Evolutionary conservation across 2,888 invertebrate species (phyloP).

Genomic region (Nebria salina): DNA sequence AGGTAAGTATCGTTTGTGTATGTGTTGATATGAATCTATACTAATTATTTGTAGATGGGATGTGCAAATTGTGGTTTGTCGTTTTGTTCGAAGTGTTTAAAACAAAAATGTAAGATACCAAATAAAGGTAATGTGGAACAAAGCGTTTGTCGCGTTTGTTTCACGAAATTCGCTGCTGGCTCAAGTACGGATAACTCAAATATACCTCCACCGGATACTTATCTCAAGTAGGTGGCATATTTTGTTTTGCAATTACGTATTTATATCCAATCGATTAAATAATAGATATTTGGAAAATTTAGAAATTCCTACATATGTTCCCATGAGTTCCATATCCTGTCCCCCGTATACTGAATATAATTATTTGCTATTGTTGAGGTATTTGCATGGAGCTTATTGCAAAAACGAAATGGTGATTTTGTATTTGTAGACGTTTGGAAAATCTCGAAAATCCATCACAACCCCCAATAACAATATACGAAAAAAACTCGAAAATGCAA

Average conservation of each 20-base stretch:
- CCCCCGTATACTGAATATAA: constrained; percentile 7
- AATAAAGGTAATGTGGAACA: constrained; percentile 69
- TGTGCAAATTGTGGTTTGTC: constrained; percentile 87
- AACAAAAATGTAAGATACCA: constrained; percentile 74
- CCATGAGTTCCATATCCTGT: constrained; percentile 5
- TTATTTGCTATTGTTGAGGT: constrained; percentile 17
- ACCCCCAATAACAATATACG: constrained; percentile 68
- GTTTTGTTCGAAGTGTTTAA: constrained; percentile 83
- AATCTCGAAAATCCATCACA: constrained; percentile 66
- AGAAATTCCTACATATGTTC: neutral
- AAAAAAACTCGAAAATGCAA: constrained; percentile 59
- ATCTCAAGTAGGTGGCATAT: constrained; percentile 64
- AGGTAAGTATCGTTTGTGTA: constrained; percentile 64
- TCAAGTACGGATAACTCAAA: constrained; percentile 49
- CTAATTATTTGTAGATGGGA: constrained; percentile 69
- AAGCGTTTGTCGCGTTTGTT: constrained; percentile 73
- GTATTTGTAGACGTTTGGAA: constrained; percentile 62
- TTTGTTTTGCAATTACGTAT: constrained; percentile 1
- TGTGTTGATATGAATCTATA: constrained; percentile 11
- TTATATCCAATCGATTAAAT: neutral
- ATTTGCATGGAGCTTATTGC: neutral
- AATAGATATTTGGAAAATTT: neutral
- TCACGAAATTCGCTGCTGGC: constrained; percentile 58
- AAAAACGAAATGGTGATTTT: no score
- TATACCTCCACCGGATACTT: constrained; percentile 66